These are phyloP conservation scores for Dendrophyllia cribrosa DNA, from an alignment of 64 coral and sea anemone species.

Conservation along the genomic window DNA sequence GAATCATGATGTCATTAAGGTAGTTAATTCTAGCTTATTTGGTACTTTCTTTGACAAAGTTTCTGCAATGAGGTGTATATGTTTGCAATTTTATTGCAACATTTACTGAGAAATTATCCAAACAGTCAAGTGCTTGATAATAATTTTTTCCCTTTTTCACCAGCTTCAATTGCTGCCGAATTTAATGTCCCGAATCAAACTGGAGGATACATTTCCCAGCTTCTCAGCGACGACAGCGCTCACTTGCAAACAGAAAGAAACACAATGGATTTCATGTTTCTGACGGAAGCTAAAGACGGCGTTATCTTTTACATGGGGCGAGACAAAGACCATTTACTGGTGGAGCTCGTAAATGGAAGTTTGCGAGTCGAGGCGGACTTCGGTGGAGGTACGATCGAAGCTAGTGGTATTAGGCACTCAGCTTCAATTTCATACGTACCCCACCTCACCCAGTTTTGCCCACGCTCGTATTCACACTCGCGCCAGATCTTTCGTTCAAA, in stretches of 20 bases:
- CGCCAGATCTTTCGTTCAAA: too few relatives aligned
- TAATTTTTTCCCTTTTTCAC: not conserved
- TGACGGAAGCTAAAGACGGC: conserved; percentile 51
- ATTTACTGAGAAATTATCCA: too few relatives aligned
- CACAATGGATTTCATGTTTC: conserved; percentile 69
- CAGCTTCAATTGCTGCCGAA: not conserved
- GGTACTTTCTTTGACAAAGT: too few relatives aligned
- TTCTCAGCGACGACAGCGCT: not conserved
- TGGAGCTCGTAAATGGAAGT: conserved; percentile 75
- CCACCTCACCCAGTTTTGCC: too few relatives aligned
- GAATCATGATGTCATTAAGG: too few relatives aligned
- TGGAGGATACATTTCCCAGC: conserved; percentile 28
- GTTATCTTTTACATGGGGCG: conserved; percentile 59
- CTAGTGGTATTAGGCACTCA: too few relatives aligned
- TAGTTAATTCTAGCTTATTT: too few relatives aligned
- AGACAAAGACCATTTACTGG: conserved; percentile 56
- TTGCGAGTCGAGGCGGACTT: conserved; percentile 55
- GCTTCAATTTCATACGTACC: too few relatives aligned
- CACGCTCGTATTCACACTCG: too few relatives aligned
- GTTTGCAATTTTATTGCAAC: too few relatives aligned
- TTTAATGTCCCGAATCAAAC: not conserved
- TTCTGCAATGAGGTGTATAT: too few relatives aligned
- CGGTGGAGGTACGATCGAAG: conserved; percentile 68
- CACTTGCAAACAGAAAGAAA: conserved; percentile 39
- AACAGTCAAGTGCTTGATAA: too few relatives aligned